A percentile compares a stretch with the other conserved stretches of the same genome.
Evolutionary conservation across 2,113 vertebrate genomes (phyloP).

Genomic region (Thomomys bottae): DNA sequence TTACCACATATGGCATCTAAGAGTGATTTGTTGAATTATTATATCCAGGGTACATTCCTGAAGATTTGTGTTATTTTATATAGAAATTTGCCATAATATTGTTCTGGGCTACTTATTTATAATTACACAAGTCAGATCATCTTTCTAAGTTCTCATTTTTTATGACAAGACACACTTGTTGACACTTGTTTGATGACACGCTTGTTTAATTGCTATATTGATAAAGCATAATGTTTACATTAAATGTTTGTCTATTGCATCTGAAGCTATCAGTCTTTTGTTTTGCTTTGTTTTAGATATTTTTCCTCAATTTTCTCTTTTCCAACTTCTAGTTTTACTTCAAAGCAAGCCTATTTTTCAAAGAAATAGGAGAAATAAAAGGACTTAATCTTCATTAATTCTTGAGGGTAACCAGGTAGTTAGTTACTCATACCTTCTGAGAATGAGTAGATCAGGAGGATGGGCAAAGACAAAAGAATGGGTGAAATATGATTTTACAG

Average conservation of each 20-base stretch:
- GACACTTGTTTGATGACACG: too few relatives aligned
- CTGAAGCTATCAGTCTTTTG: neutral
- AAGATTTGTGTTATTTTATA: neutral
- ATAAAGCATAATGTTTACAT: conserved; percentile 3
- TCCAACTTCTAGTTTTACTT: neutral
- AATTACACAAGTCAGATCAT: neutral
- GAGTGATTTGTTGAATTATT: neutral
- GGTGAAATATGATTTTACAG: neutral
- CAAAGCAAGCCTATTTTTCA: neutral
- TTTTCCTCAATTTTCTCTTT: conserved; percentile 2
- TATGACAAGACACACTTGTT: too few relatives aligned
- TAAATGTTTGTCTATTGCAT: neutral
- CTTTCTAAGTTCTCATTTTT: neutral
- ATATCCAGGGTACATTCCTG: neutral
- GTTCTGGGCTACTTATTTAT: neutral
- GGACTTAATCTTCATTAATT: conserved; percentile 18
- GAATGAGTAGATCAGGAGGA: too few relatives aligned
- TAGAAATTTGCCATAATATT: neutral
- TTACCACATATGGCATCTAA: neutral
- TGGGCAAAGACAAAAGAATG: neutral
- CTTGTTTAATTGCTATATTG: neutral
- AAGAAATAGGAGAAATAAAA: conserved; percentile 6
- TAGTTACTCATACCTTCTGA: neutral
- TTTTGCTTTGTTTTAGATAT: neutral
- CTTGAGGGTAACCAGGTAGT: neutral